Evolutionary conservation across 2,888 invertebrate species (phyloP), one percentile per base, ranked within the genome.

Genomic region (Epinotia ramella): DNA sequence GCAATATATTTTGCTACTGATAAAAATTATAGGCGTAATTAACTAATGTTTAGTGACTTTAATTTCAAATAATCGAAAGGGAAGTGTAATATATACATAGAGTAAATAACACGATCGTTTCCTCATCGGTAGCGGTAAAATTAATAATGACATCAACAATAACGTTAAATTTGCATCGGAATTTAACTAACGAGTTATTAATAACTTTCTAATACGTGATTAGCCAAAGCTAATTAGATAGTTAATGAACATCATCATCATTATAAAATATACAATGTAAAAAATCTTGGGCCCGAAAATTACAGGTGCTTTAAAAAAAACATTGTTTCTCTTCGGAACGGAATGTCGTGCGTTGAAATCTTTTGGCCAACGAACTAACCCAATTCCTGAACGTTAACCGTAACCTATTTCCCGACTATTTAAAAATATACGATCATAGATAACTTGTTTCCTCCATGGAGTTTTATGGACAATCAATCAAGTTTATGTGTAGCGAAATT

Each of bases 351-450:
- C 87, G 87, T 88, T 86, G 85, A 87, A 83, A 83, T 88, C 86
- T 88, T 88, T 87, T 84, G 78, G 80, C 81, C 76, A 80, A 80
- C 76, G 67, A 63, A 77, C 83, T 84, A 86, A 85, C 84, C 85
- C 73, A 81, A 80, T 84, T 84, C 79, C 78, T 77, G 76, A 84
- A 81, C 84, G 81, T 81, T 84, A 84, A 83, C 83, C 83, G 83
- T 87, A 88, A 87, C 86, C 86, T 80, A 84, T 76, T 82, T 85
- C 73, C 76, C 76, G 80, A 82, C 81, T 81, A 82, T 81, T 82
- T 81, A 78, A 81, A 84, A 82, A 82, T 80, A 77, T 81, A 82
- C 81, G 79, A 81, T 81, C 83, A 82, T 80, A 85, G 82, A 87
- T 84, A 83, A 84, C 78, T 77, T 59, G 44, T 63, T 56, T 63